phyloP scores from a whole-genome alignment of 2,888 invertebrate species.

The Drosophila kambysellisi region DNA sequence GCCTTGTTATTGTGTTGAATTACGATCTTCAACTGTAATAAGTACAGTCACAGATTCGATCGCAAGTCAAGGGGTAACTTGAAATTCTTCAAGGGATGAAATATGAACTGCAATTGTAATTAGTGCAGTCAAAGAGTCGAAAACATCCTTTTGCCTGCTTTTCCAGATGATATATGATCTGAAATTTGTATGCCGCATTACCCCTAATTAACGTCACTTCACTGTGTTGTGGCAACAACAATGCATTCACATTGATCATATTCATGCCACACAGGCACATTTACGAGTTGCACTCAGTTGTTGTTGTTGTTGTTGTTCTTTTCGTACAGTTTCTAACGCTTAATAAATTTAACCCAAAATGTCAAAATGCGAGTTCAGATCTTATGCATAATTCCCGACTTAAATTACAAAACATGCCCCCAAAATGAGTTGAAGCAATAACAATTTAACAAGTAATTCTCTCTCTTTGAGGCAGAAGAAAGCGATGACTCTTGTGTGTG shows the following conservation, averaged over 20 bases:
- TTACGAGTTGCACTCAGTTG: conserved; percentile 4
- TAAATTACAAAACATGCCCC: conserved; percentile 53
- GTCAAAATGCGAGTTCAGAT: conserved; percentile 36
- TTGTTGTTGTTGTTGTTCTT: conserved; percentile 8
- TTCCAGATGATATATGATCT: conserved; percentile 37
- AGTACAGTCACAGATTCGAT: neutral
- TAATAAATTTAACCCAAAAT: conserved; percentile 69
- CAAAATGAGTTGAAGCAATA: conserved; percentile 22
- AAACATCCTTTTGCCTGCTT: conserved; percentile 22
- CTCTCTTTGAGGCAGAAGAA: conserved; percentile 17
- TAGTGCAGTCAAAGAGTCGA: conserved; percentile 10
- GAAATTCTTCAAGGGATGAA: conserved; percentile 11
- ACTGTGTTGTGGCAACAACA: conserved; percentile 3
- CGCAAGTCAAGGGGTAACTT: conserved; percentile 6
- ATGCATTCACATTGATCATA: conserved; percentile 13
- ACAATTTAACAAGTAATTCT: neutral
- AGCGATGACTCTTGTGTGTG: conserved; percentile 1
- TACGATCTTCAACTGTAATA: conserved; percentile 4
- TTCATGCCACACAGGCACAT: neutral
- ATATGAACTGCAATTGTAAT: conserved; percentile 31
- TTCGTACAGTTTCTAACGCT: conserved; percentile 14
- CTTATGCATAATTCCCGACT: conserved; percentile 22
- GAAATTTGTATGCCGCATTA: conserved; percentile 10
- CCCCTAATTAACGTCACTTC: conserved; percentile 45
- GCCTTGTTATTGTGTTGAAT: conserved; percentile 13